These are phyloP conservation scores for Acipenser transmontanus DNA, from an alignment of 2,797 vertebrate genomes.

Conservation along the genomic window DNA sequence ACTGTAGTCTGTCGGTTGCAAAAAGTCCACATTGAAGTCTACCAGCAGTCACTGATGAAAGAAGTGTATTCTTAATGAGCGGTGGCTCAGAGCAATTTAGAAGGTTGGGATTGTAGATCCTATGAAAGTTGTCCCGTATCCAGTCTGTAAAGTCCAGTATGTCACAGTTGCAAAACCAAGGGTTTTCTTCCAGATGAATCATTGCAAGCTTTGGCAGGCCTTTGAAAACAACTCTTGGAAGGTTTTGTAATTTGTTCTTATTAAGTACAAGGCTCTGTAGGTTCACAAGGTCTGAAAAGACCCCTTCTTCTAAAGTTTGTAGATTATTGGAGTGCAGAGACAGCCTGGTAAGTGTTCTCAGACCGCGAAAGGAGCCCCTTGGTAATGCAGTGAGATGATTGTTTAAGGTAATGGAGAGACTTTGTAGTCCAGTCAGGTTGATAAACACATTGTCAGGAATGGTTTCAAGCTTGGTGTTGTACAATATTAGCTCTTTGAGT, in stretches of 20 bases:
- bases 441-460: conserved; percentile 72
- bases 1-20: too few species aligned
- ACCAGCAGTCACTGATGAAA: too few species aligned
- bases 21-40: too few species aligned
- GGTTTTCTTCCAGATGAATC: conserved; percentile 60
- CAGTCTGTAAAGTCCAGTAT: conserved; percentile 63
- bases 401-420: conserved; percentile 64
- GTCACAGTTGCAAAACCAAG: conserved; percentile 71
- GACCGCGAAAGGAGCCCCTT: conserved; percentile 59
- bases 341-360: conserved; percentile 58
- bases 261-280: conserved; percentile 55
- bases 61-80: too few species aligned
- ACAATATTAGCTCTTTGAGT: conserved; percentile 66
- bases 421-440: conserved; percentile 69
- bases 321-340: conserved; percentile 64
- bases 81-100: too few species aligned
- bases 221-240: conserved; percentile 57
- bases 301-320: conserved; percentile 46
- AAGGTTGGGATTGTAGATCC: too few species aligned
- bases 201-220: conserved; percentile 43
- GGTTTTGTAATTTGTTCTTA: conserved; percentile 49
- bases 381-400: conserved; percentile 58
- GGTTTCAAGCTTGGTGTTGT: conserved; percentile 64
- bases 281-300: conserved; percentile 57
- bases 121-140: conserved; percentile 48